phyloP scores from a whole-genome alignment of 2,113 vertebrate genomes.

The Nicator chloris region DNA sequence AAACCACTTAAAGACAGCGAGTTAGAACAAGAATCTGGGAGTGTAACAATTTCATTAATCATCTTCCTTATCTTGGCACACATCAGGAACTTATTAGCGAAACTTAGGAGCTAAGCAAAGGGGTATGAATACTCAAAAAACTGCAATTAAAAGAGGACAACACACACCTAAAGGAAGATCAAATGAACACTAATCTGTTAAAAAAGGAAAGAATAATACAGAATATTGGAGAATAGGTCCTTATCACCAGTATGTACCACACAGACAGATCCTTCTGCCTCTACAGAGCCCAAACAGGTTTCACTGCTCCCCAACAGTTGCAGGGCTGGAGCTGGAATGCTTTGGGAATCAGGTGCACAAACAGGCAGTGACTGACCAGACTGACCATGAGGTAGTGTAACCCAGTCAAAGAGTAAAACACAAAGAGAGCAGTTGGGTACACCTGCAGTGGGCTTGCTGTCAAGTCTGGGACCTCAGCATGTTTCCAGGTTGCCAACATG shows the following conservation, averaged over 20 bases:
- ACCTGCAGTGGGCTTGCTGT: not conserved
- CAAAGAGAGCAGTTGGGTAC: not conserved
- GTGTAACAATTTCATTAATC: slow-evolving; percentile 58
- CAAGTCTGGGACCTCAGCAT: not conserved
- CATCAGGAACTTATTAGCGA: slow-evolving; percentile 58
- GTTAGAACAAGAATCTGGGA: slow-evolving; percentile 53
- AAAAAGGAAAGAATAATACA: slow-evolving; percentile 2
- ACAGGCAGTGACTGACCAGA: not conserved
- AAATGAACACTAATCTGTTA: slow-evolving; percentile 34
- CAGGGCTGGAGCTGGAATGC: not conserved
- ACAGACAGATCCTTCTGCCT: not conserved
- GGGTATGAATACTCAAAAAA: not conserved
- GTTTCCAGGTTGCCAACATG: not conserved
- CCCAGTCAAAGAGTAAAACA: not conserved
- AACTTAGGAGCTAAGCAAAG: slow-evolving; percentile 38
- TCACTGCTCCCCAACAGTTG: not conserved
- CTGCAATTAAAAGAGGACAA: slow-evolving; percentile 40
- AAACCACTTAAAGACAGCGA: slow-evolving; percentile 18
- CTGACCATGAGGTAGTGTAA: not conserved
- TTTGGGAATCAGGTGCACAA: not conserved
- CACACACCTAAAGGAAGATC: slow-evolving; percentile 40
- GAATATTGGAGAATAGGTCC: not conserved
- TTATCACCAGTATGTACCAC: not conserved
- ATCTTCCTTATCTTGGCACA: slow-evolving; percentile 34
- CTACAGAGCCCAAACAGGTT: not conserved